These are phyloP conservation scores for Aethes cnicana DNA, from an alignment of 2,888 invertebrate genomes.

Conservation along the genomic window DNA sequence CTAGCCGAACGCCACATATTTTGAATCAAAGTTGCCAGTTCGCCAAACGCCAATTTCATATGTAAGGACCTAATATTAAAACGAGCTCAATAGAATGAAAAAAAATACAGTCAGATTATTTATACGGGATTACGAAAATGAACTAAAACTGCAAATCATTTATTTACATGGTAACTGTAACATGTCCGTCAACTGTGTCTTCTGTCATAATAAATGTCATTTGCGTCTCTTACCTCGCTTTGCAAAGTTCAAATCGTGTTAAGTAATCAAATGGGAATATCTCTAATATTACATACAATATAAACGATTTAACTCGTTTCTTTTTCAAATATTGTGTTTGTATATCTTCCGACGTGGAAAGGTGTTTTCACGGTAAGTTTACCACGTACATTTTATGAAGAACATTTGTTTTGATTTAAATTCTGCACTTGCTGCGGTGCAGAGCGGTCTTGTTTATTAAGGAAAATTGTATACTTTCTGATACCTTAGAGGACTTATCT, in stretches of 20 bases:
- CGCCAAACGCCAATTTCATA: too few species aligned
- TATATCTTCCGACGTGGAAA: not conserved
- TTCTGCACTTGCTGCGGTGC: constrained; percentile 5
- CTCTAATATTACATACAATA: constrained; percentile 14
- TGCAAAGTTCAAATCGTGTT: constrained; percentile 29
- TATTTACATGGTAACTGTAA: not conserved
- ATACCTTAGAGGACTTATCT: too few species aligned
- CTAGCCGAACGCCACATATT: too few species aligned
- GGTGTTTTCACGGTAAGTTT: constrained; percentile 18
- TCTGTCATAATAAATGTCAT: constrained; percentile 8
- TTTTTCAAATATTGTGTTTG: constrained; percentile 1
- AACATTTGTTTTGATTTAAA: constrained; percentile 12
- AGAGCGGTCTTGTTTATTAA: constrained; percentile 16
- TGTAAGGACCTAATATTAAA: too few species aligned
- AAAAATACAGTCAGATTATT: too few species aligned
- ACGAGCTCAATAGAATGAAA: too few species aligned
- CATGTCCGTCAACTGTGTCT: not conserved
- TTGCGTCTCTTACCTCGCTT: constrained; percentile 24
- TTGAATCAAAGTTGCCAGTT: too few species aligned
- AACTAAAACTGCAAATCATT: too few species aligned
- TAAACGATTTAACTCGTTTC: constrained; percentile 5
- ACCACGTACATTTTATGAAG: not conserved
- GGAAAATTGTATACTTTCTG: too few species aligned
- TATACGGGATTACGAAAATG: too few species aligned
- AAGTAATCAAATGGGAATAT: constrained; percentile 21